Evolutionary conservation across 2,113 vertebrate species (phyloP).

Genomic region (Coregonus clupeaformis): DNA sequence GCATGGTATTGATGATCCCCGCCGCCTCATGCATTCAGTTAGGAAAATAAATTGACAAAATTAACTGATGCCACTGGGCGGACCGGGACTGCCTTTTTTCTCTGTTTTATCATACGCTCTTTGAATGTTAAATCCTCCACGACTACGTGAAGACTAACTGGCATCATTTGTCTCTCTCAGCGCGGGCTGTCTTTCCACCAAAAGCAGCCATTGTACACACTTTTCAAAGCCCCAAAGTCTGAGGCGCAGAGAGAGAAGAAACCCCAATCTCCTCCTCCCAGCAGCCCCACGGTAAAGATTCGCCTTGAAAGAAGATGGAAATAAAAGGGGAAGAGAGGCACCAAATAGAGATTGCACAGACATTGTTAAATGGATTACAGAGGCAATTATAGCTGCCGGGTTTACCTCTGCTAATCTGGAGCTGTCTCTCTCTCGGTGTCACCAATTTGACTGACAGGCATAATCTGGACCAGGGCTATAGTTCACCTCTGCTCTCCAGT

Average conservation of each 20-base stretch:
- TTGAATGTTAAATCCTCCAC: conserved; percentile 24
- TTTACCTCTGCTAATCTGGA: conserved; percentile 14
- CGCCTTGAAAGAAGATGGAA: not conserved
- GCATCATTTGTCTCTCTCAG: conserved; percentile 32
- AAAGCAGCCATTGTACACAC: conserved; percentile 11
- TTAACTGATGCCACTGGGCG: conserved; percentile 10
- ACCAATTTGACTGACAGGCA: conserved; percentile 32
- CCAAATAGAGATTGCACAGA: conserved; percentile 1
- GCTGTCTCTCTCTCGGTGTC: not conserved
- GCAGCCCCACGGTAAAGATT: conserved; percentile 3
- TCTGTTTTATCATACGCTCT: conserved; percentile 17
- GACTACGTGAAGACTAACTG: conserved; percentile 14
- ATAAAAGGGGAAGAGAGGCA: not conserved
- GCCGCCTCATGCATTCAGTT: not conserved
- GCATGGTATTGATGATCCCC: conserved; percentile 21
- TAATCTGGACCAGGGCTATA: conserved; percentile 29
- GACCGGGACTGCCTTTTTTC: conserved; percentile 9
- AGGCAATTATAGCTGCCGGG: conserved; percentile 31
- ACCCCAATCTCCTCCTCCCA: conserved; percentile 10
- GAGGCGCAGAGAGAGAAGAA: conserved; percentile 3
- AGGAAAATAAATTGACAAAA: conserved; percentile 31
- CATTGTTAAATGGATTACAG: conserved; percentile 21
- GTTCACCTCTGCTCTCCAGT: conserved; percentile 16
- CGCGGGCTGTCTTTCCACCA: not conserved
- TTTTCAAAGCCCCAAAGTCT: conserved; percentile 15